phyloP scores from a whole-genome alignment of 2,888 invertebrate genomes.

The Tethea ocularis region DNA sequence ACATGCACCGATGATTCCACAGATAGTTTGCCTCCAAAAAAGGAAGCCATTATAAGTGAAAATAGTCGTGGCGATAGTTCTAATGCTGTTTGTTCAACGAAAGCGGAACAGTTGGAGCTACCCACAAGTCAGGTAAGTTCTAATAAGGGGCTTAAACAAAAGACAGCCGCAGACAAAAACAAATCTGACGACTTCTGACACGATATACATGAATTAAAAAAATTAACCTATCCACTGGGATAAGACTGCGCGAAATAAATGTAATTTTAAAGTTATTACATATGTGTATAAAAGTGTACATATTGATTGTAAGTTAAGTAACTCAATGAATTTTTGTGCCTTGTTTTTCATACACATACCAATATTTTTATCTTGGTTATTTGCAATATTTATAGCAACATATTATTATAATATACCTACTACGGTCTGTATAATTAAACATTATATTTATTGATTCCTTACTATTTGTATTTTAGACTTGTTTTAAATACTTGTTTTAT shows the following conservation, averaged over 20 bases:
- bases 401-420: background rate
- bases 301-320: conserved; percentile 32
- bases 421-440: conserved; percentile 5
- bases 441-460: background rate
- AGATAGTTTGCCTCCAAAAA: conserved; percentile 32
- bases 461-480: background rate
- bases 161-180: conserved; percentile 21
- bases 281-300: conserved; percentile 27
- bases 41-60: conserved; percentile 26
- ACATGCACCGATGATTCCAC: conserved; percentile 30
- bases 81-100: conserved; percentile 17
- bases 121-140: background rate
- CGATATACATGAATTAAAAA: conserved; percentile 10
- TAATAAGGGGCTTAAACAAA: background rate
- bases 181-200: conserved; percentile 43
- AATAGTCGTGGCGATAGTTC: conserved; percentile 18
- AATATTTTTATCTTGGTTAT: background rate
- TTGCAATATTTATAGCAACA: background rate
- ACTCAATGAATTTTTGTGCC: conserved; percentile 40
- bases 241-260: conserved; percentile 25
- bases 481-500: conserved; percentile 10
- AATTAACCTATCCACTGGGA: background rate
- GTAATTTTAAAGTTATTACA: conserved; percentile 12
- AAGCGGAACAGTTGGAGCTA: conserved; percentile 9
- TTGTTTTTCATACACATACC: conserved; percentile 57